Base-by-base conservation (phyloP, 2,888 invertebrate genomes). In the Acronicta alni region DNA sequence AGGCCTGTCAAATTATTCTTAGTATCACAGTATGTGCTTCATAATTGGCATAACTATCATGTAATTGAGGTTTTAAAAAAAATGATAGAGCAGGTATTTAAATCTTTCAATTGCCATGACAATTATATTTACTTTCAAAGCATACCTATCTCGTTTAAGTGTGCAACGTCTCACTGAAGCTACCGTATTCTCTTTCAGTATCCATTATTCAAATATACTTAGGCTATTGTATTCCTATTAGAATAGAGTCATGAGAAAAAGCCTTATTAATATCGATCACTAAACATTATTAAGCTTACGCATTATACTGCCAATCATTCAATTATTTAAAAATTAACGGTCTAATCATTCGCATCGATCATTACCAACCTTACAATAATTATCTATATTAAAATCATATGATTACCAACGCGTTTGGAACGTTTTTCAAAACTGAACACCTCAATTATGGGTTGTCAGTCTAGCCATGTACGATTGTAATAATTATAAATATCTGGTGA, bases 381-480 rank as follows among this genome's bases (percentile, higher is more conserved):
- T 67, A 30, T 30, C 7, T 7, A 71, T 51, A 43, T 66, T 3
- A 52, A 63, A 62, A 60, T 61, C 59, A 58, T 57, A 62, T 67
- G 32, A 57, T 61, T 66, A 74, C 26, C 51, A 49, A 59, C 51
- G 63, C 69, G 63, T 75, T 55, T 53, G 16, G 54, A 72, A 59
- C 59, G 51, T 61, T 73, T 72, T 75, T 67, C 30, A 77, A 67
- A 74, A 58, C 46, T 65, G 75, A 66, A 66, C 51, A 70, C 64
- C 53, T 62, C 72, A 72, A 77, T 76, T 75, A 72, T 47, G 35
- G 64, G 63, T 61, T 77, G 67, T 70, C 77, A 63, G 76, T 54
- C 59, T 67, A 75, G 78, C 75, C 67, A 72, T 74, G 66, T 73
- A 65, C 52, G 59, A 75, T 75, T 66, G 67, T 72, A 64, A 77